Evolutionary conservation across 2,113 vertebrate genomes (phyloP).

Genomic region (Podocnemis expansa): DNA sequence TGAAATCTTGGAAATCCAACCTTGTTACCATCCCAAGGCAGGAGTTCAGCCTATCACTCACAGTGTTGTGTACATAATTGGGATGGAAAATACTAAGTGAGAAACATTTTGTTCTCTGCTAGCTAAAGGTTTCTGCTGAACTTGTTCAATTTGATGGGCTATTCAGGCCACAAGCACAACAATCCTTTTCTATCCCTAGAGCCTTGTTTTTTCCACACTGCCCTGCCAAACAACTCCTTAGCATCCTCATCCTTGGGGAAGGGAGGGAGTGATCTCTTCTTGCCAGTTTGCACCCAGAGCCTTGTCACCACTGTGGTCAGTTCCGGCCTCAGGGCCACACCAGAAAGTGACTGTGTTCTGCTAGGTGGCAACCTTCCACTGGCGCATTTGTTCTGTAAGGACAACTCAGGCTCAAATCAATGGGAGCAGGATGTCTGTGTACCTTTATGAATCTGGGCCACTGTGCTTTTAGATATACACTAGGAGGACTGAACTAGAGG

Average conservation of each 20-base stretch:
- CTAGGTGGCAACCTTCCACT: background rate
- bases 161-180: background rate
- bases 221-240: background rate
- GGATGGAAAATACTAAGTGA: background rate
- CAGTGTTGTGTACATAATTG: background rate
- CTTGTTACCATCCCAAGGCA: background rate
- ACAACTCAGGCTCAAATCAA: background rate
- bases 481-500: background rate
- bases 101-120: background rate
- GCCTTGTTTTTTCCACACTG: background rate
- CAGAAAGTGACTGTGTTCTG: background rate
- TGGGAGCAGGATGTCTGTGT: background rate
- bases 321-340: background rate
- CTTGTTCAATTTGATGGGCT: background rate
- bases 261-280: background rate
- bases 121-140: background rate
- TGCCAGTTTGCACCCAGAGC: background rate
- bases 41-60: background rate
- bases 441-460: no score
- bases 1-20: background rate
- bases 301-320: background rate
- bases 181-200: background rate
- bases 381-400: background rate
- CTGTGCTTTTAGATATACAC: fast-evolving
- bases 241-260: no score